These are phyloP conservation scores for Asbolus verrucosus DNA, from an alignment of 1,140 invertebrate species.

Conservation along the genomic window DNA sequence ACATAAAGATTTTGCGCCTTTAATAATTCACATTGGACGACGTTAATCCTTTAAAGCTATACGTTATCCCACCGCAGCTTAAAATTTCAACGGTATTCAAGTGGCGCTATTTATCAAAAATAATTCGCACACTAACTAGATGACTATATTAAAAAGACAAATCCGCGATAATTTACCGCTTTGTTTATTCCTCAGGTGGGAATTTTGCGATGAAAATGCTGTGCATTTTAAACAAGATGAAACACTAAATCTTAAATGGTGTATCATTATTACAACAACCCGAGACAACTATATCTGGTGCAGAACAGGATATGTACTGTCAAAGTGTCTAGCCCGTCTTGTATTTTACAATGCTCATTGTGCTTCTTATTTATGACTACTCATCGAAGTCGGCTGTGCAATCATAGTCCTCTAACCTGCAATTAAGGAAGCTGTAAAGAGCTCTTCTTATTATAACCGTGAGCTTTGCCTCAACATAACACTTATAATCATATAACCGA, in stretches of 20 bases:
- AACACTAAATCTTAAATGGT: slow-evolving; percentile 15
- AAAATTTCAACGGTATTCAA: slow-evolving; percentile 56
- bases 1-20: slow-evolving; percentile 56
- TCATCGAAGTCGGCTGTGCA: slow-evolving; percentile 49
- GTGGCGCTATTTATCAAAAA: slow-evolving; percentile 53
- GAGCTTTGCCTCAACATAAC: slow-evolving; percentile 41
- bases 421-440: slow-evolving; percentile 53
- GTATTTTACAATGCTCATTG: slow-evolving; percentile 52
- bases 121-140: slow-evolving; percentile 55
- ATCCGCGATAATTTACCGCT: slow-evolving; percentile 42
- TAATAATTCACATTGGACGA: slow-evolving; percentile 52
- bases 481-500: slow-evolving; percentile 33
- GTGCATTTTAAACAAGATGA: slow-evolving; percentile 21
- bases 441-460: slow-evolving; percentile 49
- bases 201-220: slow-evolving; percentile 3
- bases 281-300: slow-evolving; percentile 46
- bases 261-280: slow-evolving; percentile 31
- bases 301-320: slow-evolving; percentile 46
- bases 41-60: slow-evolving; percentile 55
- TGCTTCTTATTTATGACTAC: slow-evolving; percentile 55
- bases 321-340: slow-evolving; percentile 50
- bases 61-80: slow-evolving; percentile 53
- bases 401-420: slow-evolving; percentile 49
- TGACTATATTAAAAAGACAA: slow-evolving; percentile 54
- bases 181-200: slow-evolving; percentile 18